Evolutionary conservation across 2,888 invertebrate genomes (phyloP), one percentile per base, ranked within the genome.

Genomic region (Enchytraeus crypticus): DNA sequence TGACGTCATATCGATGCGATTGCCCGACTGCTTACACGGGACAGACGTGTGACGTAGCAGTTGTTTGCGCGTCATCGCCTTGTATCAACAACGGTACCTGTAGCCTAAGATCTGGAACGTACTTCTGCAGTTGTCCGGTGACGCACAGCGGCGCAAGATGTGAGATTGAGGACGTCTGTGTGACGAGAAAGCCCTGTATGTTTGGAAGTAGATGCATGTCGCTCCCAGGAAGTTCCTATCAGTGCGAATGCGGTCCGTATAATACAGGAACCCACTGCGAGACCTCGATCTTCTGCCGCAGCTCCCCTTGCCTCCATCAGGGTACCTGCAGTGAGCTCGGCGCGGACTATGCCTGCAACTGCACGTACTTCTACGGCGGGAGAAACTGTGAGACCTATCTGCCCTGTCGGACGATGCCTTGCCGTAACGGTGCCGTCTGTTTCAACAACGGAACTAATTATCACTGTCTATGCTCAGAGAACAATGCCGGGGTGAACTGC

Each of bases 281-380:
- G 45, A 62, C 56, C 21, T 59, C 54, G 29, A 53, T 69, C 5
- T 58, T 66, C 0, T 72, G 72, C 57, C 46, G 60, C 47, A 65
- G 64, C 32, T 54, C 59, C 26, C 71, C 70, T 21, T 72, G 72
- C 56, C 60, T 60, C 26, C 70, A 71, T 61, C 65, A 63, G 26
- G 59, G 59, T 3, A 46, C 29, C 5, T 67, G 67, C 38, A 32
- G 47, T 1, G 51, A 56, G 4, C 5, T 51, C 38, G 57, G 49
- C 2, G 29, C 21, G 5, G 34, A 29, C 29, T 65, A 62, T 30
- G 51, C 51, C 3, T 68, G 68, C 51, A 47, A 46, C 23, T 68
- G 68, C 56, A 56, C 59, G 11, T 21, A 34, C 2, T 53, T 53
- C 2, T 68, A 58, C 33, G 63, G 62, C 23, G 68, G 68, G 1